Percentiles rank a stretch among this genome's conserved stretches.
Evolutionary conservation across 2,113 vertebrate genomes (phyloP).

Genomic region (Gallinago jamesoni): DNA sequence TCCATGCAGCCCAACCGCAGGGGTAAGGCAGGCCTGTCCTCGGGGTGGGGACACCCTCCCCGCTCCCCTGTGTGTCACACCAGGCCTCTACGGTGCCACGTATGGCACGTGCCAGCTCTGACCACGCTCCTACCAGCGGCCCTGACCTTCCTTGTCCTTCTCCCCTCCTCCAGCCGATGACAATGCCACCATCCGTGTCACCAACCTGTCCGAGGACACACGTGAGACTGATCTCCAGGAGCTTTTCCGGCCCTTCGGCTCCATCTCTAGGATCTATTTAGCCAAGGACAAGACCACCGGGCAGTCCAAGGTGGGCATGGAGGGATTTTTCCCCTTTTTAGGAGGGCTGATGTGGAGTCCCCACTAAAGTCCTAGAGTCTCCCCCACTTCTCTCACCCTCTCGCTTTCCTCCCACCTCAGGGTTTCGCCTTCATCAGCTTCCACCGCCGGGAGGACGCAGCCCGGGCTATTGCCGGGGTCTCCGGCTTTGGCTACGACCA

Average conservation of each 20-base stretch:
- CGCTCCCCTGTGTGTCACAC: accelerated
- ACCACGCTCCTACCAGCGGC: accelerated
- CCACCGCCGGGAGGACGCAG: constrained; percentile 92
- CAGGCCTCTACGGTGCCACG: accelerated
- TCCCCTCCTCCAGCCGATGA: constrained; percentile 81
- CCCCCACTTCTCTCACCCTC: accelerated
- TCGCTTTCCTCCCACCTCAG: constrained; percentile 36
- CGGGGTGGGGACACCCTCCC: background rate
- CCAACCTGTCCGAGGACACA: constrained; percentile 96
- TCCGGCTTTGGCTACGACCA: constrained; percentile 96
- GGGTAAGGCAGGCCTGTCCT: constrained; percentile 65
- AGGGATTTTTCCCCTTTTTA: too few species aligned
- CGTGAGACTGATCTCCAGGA: constrained; percentile 96
- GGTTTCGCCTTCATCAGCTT: constrained; percentile 98
- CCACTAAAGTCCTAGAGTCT: too few species aligned
- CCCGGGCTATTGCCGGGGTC: constrained; percentile 89
- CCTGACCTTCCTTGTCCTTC: background rate
- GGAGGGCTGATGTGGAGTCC: accelerated
- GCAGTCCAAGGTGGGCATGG: constrained; percentile 87
- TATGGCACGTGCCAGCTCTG: background rate
- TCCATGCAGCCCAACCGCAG: constrained; percentile 96
- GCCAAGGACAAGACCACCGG: constrained; percentile 98
- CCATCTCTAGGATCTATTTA: constrained; percentile 96
- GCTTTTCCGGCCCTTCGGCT: constrained; percentile 96
- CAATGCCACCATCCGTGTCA: constrained; percentile 97